Conservation (phyloP, 2,113 vertebrate genomes). For the Pithys albifrons region DNA sequence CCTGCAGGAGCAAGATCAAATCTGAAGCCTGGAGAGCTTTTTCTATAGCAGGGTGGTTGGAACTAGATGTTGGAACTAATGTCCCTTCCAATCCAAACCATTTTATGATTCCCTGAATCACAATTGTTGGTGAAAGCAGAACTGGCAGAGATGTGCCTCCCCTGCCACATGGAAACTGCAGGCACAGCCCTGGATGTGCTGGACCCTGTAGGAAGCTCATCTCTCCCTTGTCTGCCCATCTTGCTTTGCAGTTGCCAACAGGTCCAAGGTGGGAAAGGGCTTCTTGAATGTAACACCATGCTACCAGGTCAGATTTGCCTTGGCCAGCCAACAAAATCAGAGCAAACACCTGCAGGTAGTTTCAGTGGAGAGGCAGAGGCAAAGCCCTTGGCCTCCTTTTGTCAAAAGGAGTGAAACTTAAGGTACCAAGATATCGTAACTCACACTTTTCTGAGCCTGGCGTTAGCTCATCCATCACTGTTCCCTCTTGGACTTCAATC, state of each 20-base stretch:
- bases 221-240: neutral
- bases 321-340: neutral
- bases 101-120: neutral
- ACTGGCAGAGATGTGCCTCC: fast-evolving
- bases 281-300: fast-evolving
- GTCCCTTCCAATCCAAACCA: neutral
- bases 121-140: neutral
- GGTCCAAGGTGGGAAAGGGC: fast-evolving
- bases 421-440: neutral
- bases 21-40: neutral
- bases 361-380: neutral
- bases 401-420: neutral
- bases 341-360: neutral
- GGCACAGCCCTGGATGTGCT: neutral
- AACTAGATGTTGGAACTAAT: neutral
- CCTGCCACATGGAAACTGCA: fast-evolving
- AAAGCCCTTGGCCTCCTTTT: neutral
- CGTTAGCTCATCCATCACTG: neutral
- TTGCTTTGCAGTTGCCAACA: fast-evolving
- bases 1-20: fast-evolving
- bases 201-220: neutral
- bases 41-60: neutral
- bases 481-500: neutral
- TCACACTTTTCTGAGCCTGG: neutral
- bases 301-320: neutral